These are phyloP conservation scores for Stegodyphus dumicola DNA, from an alignment of 1,140 invertebrate genomes.

Conservation along the genomic window DNA sequence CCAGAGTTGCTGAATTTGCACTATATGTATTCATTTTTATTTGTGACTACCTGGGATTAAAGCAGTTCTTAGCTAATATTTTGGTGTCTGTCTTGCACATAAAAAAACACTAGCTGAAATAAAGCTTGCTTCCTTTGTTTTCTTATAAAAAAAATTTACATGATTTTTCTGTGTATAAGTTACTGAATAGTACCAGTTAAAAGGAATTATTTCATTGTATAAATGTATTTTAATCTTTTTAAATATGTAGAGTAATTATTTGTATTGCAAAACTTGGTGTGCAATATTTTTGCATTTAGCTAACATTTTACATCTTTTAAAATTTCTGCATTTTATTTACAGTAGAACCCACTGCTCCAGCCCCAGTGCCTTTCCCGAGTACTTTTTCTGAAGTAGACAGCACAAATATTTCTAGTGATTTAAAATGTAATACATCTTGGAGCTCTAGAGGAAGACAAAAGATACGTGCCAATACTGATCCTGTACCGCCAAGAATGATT, in stretches of 20 bases:
- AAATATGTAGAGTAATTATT: not conserved
- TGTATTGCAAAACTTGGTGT: not conserved
- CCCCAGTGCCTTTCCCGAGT: slow-evolving; percentile 39
- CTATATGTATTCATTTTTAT: too few species aligned
- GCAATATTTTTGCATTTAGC: not conserved
- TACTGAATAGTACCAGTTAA: too few species aligned
- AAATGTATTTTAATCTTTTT: not conserved
- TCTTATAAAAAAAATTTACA: too few species aligned
- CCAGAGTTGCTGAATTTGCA: too few species aligned
- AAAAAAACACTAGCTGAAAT: too few species aligned
- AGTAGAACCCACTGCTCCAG: slow-evolving; percentile 17
- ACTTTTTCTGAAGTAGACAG: slow-evolving; percentile 29
- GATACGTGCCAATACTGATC: slow-evolving; percentile 56
- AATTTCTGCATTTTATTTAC: not conserved
- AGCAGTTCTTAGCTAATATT: too few species aligned
- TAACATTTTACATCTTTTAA: not conserved
- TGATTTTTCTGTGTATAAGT: too few species aligned
- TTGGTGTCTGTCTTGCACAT: too few species aligned
- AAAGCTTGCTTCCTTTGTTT: too few species aligned
- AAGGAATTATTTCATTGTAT: not conserved
- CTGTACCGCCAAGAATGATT: slow-evolving; percentile 30
- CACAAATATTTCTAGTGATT: slow-evolving; percentile 11
- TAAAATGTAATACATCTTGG: slow-evolving; percentile 23
- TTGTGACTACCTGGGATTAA: too few species aligned
- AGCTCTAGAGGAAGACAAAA: slow-evolving; percentile 36